phyloP scores from a whole-genome alignment of 2,797 vertebrate species.

The Pseudocheirus occidentalis region DNA sequence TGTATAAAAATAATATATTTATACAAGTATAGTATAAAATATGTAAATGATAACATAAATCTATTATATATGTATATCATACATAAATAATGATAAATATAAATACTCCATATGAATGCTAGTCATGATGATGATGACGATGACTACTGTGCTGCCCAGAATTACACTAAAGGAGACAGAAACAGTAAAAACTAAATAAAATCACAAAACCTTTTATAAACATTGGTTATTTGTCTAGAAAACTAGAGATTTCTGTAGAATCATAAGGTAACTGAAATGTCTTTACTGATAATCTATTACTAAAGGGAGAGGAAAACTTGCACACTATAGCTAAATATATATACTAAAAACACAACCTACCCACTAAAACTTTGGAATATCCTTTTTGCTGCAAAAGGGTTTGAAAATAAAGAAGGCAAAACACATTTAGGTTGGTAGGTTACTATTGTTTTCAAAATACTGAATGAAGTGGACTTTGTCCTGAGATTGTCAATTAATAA shows the following conservation, averaged over 20 bases:
- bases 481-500: neutral
- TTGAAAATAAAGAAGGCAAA: conserved; percentile 14
- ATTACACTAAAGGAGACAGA: neutral
- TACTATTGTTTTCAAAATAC: neutral
- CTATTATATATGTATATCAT: neutral
- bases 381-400: neutral
- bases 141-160: neutral
- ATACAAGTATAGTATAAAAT: neutral
- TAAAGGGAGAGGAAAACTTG: conserved; percentile 22
- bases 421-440: neutral
- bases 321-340: conserved; percentile 1
- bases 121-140: neutral
- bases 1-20: neutral
- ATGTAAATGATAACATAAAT: neutral
- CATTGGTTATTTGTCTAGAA: conserved; percentile 16
- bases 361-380: conserved; percentile 20
- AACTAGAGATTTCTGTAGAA: conserved; percentile 6
- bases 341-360: neutral
- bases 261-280: conserved; percentile 46
- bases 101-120: neutral
- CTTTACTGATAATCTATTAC: neutral
- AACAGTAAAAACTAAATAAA: conserved; percentile 30
- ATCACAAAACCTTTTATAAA: conserved; percentile 16
- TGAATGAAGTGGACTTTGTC: neutral
- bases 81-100: neutral